Evolutionary conservation across 2,113 vertebrate species (phyloP).

Genomic region (Pollimyrus isidori): DNA sequence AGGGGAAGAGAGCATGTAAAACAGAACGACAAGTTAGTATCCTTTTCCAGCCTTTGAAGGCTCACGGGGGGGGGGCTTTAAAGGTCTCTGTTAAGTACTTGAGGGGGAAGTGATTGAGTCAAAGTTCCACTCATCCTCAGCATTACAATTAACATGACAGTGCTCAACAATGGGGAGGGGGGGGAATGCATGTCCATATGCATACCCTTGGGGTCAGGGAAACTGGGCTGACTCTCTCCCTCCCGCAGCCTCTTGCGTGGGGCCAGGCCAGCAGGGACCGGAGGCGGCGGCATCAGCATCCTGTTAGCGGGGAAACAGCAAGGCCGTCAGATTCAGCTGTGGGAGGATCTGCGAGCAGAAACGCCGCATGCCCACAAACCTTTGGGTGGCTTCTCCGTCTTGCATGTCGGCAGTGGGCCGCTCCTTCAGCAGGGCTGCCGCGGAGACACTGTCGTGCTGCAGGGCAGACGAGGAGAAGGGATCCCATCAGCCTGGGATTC

Average conservation of each 20-base stretch:
- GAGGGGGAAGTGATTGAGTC: conserved; percentile 34
- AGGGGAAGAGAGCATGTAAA: conserved; percentile 59
- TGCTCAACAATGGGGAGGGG: neutral
- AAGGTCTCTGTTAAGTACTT: conserved; percentile 51
- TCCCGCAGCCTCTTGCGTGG: conserved; percentile 51
- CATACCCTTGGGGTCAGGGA: conserved; percentile 42
- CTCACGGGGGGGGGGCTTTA: conserved; percentile 18
- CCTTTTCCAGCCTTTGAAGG: conserved; percentile 25
- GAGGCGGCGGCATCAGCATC: conserved; percentile 62
- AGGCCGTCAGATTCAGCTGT: neutral
- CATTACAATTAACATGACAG: neutral
- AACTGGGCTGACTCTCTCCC: conserved; percentile 6
- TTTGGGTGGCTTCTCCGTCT: conserved; percentile 43
- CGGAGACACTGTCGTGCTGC: conserved; percentile 36
- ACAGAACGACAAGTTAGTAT: conserved; percentile 52
- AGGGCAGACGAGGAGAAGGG: neutral
- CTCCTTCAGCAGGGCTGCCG: conserved; percentile 16
- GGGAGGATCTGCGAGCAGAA: neutral
- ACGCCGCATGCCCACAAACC: conserved; percentile 34
- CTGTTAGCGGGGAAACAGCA: conserved; percentile 30
- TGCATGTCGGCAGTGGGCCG: conserved; percentile 27
- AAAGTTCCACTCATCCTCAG: neutral
- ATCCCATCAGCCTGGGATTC: neutral
- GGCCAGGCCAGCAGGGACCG: conserved; percentile 31
- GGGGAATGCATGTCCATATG: neutral